These are phyloP conservation scores for Penaeus indicus DNA, from an alignment of 1,140 invertebrate species.

Conservation along the genomic window DNA sequence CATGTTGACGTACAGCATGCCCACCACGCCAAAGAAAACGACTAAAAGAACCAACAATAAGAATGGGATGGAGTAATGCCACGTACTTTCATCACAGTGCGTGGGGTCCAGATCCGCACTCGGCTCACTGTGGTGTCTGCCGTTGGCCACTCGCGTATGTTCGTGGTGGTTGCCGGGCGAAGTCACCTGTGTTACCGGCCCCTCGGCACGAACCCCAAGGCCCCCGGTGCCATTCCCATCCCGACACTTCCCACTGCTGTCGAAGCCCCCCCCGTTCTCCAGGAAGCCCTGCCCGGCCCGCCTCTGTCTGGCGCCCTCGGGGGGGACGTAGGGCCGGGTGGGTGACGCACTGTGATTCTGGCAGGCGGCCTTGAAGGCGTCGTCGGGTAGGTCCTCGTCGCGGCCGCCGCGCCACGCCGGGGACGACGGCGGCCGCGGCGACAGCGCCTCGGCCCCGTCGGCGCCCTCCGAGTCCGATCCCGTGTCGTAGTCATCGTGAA, in stretches of 20 bases:
- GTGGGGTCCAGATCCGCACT: neutral
- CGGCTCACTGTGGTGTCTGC: constrained; percentile 44
- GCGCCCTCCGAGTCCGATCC: constrained; percentile 54
- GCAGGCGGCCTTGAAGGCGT: neutral
- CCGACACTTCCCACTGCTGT: neutral
- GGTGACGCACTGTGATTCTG: constrained; percentile 42
- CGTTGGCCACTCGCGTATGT: constrained; percentile 36
- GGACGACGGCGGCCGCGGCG: neutral
- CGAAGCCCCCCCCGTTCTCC: constrained; percentile 33
- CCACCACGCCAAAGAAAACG: constrained; percentile 55
- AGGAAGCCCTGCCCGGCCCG: constrained; percentile 18
- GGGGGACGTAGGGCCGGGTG: neutral
- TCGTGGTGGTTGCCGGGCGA: constrained; percentile 19
- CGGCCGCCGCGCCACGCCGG: neutral
- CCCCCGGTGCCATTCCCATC: neutral
- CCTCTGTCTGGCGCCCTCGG: neutral
- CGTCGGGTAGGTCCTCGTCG: neutral
- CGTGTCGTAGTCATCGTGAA: constrained; percentile 49
- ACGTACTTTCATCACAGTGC: constrained; percentile 46
- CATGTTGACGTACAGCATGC: constrained; percentile 53
- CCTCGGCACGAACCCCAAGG: constrained; percentile 2
- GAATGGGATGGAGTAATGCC: constrained; percentile 53
- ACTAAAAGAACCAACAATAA: constrained; percentile 52
- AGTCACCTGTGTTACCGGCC: constrained; percentile 33
- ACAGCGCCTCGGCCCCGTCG: constrained; percentile 7